These are phyloP conservation scores for Cheilosia pagana DNA, from an alignment of 2,888 invertebrate genomes.

Conservation along the genomic window DNA sequence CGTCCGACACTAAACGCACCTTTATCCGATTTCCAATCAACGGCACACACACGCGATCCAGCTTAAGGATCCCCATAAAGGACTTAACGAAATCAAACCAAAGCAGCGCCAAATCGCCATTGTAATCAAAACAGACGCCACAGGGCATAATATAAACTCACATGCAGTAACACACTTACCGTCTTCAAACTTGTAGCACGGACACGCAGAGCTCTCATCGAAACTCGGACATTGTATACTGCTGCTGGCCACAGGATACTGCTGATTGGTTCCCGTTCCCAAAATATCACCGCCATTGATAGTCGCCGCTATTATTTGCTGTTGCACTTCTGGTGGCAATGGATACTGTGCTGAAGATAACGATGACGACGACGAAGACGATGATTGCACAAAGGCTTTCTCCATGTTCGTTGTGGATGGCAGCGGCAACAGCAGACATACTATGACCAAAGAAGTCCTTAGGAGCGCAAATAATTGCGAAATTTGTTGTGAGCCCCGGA, in stretches of 20 bases:
- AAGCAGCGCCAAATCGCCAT: background rate
- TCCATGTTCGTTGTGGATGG: conserved; percentile 78
- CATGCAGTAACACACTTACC: conserved; percentile 84
- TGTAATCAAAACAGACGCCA: background rate
- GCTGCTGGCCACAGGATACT: conserved; percentile 70
- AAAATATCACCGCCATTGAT: conserved; percentile 78
- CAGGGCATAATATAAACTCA: conserved; percentile 1
- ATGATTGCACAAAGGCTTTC: conserved; percentile 76
- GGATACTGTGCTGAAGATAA: conserved; percentile 64
- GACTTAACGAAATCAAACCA: conserved; percentile 17
- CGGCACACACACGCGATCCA: background rate
- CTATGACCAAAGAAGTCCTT: conserved; percentile 79
- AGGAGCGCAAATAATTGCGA: conserved; percentile 77
- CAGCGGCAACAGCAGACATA: conserved; percentile 79
- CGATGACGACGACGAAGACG: conserved; percentile 66
- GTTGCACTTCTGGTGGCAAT: conserved; percentile 73
- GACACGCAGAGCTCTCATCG: conserved; percentile 91
- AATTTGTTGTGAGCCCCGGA: conserved; percentile 71
- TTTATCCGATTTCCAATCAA: background rate
- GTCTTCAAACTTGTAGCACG: conserved; percentile 96
- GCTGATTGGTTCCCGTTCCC: conserved; percentile 63
- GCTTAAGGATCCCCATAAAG: conserved; percentile 1
- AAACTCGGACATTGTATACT: conserved; percentile 88
- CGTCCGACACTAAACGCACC: background rate
- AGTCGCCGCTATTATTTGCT: conserved; percentile 73